A percentile compares a stretch with the other conserved stretches of the same genome.
These are phyloP conservation scores for Sander lucioperca DNA, from an alignment of 2,113 vertebrate genomes.

Conservation along the genomic window DNA sequence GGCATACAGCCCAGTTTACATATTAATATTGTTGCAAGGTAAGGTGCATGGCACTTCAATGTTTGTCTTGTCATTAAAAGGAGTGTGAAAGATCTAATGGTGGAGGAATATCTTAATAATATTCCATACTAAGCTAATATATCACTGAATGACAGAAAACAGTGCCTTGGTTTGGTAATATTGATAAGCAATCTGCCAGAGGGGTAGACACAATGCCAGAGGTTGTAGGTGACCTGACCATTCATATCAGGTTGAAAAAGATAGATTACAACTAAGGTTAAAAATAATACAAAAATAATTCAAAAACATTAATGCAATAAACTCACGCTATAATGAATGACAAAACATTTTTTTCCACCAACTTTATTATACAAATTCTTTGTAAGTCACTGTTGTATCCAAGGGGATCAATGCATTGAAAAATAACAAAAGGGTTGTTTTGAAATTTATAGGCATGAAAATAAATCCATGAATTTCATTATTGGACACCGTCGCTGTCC, in stretches of 20 bases:
- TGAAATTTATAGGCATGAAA: constrained; percentile 71
- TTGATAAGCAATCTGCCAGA: neutral
- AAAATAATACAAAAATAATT: neutral
- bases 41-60: neutral
- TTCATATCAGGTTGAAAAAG: neutral
- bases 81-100: neutral
- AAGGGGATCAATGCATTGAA: constrained; percentile 77
- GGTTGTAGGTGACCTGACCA: neutral
- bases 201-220: neutral
- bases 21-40: neutral
- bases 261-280: neutral
- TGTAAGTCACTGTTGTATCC: constrained; percentile 80
- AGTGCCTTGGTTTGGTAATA: neutral
- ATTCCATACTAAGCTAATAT: neutral
- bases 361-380: constrained; percentile 87
- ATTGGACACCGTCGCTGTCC: constrained; percentile 50
- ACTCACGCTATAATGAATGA: constrained; percentile 25
- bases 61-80: neutral
- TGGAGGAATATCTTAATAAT: neutral
- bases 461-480: constrained; percentile 69
- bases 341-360: constrained; percentile 71
- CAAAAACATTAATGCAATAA: constrained; percentile 9
- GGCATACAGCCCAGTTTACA: neutral
- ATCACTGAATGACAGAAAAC: constrained; percentile 3
- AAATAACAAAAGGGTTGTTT: constrained; percentile 70